Percentiles rank a stretch among this genome's conserved stretches.
These are phyloP conservation scores for Macrosteles quadrilineatus DNA, from an alignment of 1,140 invertebrate genomes.

Conservation along the genomic window DNA sequence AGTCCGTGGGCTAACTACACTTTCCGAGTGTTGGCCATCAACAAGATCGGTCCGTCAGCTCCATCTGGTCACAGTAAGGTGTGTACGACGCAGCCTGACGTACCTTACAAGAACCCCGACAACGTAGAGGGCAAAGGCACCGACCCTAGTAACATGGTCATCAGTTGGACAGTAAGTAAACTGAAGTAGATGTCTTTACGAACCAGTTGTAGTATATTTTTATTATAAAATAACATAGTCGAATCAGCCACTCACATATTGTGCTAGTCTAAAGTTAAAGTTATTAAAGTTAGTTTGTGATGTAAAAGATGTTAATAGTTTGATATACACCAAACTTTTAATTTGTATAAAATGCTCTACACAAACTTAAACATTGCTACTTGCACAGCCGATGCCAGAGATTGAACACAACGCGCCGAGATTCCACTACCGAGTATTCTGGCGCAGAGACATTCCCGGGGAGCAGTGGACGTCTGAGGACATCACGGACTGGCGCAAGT, in stretches of 20 bases:
- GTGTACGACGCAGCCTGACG: constrained; percentile 85
- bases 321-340: too few species aligned
- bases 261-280: too few species aligned
- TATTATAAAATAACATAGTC: too few species aligned
- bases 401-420: constrained; percentile 95
- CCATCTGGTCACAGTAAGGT: constrained; percentile 79
- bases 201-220: too few species aligned
- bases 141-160: constrained; percentile 86
- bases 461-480: constrained; percentile 71
- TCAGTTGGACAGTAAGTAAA: constrained; percentile 84
- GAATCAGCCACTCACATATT: too few species aligned
- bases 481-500: constrained; percentile 74
- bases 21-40: constrained; percentile 90
- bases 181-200: too few species aligned
- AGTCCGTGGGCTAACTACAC: constrained; percentile 96
- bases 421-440: constrained; percentile 90
- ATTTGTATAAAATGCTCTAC: too few species aligned
- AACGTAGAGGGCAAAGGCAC: constrained; percentile 91
- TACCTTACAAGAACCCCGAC: constrained; percentile 93
- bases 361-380: too few species aligned
- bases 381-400: constrained; percentile 81
- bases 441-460: constrained; percentile 76
- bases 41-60: constrained; percentile 88
- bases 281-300: too few species aligned
- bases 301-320: too few species aligned